Percentiles rank a stretch among this genome's conserved stretches.
phyloP scores from a whole-genome alignment of 2,797 vertebrate genomes.

The Agapornis canus region DNA sequence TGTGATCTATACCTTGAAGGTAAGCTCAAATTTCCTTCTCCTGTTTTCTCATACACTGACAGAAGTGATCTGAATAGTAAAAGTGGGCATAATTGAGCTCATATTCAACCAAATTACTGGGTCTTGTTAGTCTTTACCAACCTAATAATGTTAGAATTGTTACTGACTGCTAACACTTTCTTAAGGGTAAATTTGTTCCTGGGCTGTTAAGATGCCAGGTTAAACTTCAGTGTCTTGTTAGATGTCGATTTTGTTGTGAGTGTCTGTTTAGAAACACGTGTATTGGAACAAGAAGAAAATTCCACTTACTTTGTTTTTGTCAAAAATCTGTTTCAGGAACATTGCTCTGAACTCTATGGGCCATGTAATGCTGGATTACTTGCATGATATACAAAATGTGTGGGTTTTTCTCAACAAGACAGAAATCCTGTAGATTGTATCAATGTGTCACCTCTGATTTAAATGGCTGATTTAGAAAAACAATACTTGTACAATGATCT shows the following conservation, averaged over 20 bases:
- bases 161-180: background rate
- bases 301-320: background rate
- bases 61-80: background rate
- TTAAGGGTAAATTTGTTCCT: background rate
- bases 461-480: background rate
- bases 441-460: background rate
- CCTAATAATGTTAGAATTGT: background rate
- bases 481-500: background rate
- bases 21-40: background rate
- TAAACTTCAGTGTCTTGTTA: background rate
- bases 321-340: background rate
- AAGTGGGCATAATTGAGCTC: background rate
- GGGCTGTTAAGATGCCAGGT: accelerated
- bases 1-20: background rate
- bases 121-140: background rate
- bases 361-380: background rate
- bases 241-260: background rate
- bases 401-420: background rate
- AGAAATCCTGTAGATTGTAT: background rate
- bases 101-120: background rate
- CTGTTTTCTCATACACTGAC: background rate
- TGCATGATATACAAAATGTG: background rate
- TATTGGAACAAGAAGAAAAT: background rate
- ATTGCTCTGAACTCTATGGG: background rate
- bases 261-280: background rate